A percentile compares a stretch with the other conserved stretches of the same genome.
Evolutionary conservation across 2,113 vertebrate genomes (phyloP).

Genomic region (Nymphicus hollandicus): DNA sequence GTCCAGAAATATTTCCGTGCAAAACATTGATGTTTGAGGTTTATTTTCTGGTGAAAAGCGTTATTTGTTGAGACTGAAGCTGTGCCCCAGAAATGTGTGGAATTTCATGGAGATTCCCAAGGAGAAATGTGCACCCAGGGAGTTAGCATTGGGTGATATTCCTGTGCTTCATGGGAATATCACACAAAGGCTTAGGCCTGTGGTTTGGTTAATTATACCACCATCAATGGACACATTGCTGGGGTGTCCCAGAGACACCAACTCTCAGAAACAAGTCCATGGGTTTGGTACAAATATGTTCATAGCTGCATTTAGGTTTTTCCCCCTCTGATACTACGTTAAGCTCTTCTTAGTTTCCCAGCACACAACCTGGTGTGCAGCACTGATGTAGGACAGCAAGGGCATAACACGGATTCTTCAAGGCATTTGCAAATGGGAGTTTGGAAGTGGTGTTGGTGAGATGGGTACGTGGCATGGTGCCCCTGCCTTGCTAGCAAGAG

Average conservation of each 20-base stretch:
- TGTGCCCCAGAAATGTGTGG: neutral
- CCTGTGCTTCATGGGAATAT: neutral
- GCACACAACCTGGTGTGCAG: neutral
- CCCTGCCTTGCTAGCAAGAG: neutral
- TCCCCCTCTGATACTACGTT: accelerated
- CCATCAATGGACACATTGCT: neutral
- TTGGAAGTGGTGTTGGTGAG: neutral
- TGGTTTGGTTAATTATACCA: neutral
- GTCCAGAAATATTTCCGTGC: neutral
- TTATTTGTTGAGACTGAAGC: neutral
- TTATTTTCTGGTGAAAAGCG: neutral
- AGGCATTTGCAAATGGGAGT: accelerated
- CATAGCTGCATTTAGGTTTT: neutral
- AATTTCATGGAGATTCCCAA: neutral
- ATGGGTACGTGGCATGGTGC: neutral
- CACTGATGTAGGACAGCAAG: accelerated
- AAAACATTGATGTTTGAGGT: neutral
- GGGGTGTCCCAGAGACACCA: neutral
- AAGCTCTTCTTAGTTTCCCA: neutral
- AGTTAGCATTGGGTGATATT: neutral
- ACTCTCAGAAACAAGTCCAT: neutral
- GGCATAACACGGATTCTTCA: accelerated
- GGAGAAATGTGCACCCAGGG: too few relatives aligned
- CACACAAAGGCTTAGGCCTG: neutral
- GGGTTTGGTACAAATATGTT: neutral